These are phyloP conservation scores for Pandemis cinnamomeana DNA, from an alignment of 2,888 invertebrate species.

Conservation along the genomic window DNA sequence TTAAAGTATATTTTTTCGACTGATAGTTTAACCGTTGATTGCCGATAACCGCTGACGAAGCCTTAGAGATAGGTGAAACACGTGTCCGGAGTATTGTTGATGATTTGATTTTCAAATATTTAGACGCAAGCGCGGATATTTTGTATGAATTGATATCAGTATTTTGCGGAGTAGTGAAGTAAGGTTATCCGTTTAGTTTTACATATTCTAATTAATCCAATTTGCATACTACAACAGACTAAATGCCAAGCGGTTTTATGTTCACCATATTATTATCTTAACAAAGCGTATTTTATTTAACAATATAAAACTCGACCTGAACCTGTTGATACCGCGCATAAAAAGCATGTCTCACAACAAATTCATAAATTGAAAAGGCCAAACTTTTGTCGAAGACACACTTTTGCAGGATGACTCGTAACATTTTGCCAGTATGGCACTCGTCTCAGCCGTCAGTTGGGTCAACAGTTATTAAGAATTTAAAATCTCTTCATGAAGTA, in stretches of 20 bases:
- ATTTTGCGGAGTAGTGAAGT: too few species aligned
- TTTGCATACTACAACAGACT: background rate
- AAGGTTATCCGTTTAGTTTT: background rate
- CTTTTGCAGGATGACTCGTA: constrained; percentile 31
- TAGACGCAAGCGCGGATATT: too few species aligned
- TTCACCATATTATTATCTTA: background rate
- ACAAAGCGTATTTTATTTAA: background rate
- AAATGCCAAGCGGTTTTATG: background rate
- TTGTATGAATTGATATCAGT: too few species aligned
- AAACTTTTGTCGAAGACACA: constrained; percentile 15
- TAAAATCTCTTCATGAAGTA: constrained; percentile 25
- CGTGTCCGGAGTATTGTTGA: too few species aligned
- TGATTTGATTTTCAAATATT: too few species aligned
- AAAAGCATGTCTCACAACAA: constrained; percentile 1
- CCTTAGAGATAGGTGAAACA: too few species aligned
- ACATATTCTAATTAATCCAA: background rate
- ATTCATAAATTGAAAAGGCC: constrained; percentile 5
- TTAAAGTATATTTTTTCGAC: too few species aligned
- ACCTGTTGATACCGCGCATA: background rate
- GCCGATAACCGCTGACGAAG: too few species aligned
- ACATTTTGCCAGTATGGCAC: constrained; percentile 5
- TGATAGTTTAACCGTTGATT: too few species aligned
- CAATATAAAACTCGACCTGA: background rate
- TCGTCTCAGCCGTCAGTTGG: constrained; percentile 17
- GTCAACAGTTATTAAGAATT: constrained; percentile 31